These are phyloP conservation scores for Drosophila burlai DNA, from an alignment of 1,140 invertebrate species.

Conservation along the genomic window DNA sequence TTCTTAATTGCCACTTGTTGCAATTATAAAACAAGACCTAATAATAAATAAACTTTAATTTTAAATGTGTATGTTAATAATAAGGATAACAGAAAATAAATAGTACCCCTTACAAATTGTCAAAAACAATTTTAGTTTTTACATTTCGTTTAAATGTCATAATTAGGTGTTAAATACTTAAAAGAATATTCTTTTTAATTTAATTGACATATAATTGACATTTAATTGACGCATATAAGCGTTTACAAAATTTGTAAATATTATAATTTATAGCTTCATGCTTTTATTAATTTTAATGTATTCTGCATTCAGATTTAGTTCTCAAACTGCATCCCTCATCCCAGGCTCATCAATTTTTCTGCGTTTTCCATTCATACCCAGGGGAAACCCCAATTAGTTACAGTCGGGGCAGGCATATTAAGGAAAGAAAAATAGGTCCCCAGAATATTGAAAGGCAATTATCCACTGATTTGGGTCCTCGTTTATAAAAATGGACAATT, in stretches of 20 bases:
- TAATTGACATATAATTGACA: not conserved
- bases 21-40: no score
- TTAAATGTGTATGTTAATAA: no score
- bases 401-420: conserved; percentile 43
- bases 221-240: no score
- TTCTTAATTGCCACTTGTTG: no score
- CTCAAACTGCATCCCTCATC: conserved; percentile 14
- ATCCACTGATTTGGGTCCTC: conserved; percentile 40
- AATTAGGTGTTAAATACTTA: not conserved
- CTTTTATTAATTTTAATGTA: not conserved
- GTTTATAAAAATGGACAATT: conserved; percentile 72
- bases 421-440: conserved; percentile 62
- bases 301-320: conserved; percentile 15
- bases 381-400: conserved; percentile 49
- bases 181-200: not conserved
- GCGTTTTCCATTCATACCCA: conserved; percentile 1
- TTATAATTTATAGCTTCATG: conserved; percentile 2
- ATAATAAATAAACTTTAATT: no score
- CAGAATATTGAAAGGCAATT: conserved; percentile 49
- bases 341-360: conserved; percentile 2
- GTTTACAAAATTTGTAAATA: not conserved
- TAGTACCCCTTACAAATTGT: no score
- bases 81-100: no score
- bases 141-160: no score
- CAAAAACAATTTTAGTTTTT: no score